These are phyloP conservation scores for Luperina testacea DNA, from an alignment of 2,888 invertebrate genomes.

Conservation along the genomic window DNA sequence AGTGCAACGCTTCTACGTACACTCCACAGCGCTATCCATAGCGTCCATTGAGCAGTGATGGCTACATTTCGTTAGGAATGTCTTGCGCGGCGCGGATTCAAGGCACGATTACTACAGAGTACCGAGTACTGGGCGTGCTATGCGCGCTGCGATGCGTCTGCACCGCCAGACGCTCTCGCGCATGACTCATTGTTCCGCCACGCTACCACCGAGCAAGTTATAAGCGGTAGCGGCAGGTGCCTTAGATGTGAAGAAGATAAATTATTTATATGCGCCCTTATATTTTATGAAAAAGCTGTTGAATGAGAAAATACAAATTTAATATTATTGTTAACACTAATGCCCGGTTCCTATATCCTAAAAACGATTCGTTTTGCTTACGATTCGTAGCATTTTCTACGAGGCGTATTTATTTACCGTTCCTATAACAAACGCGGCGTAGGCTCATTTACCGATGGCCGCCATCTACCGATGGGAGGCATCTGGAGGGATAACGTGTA, in stretches of 20 bases:
- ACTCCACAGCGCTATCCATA: constrained; percentile 10
- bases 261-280: background rate
- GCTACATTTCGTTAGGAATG: constrained; percentile 58
- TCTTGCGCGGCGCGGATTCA: constrained; percentile 58
- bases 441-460: too few relatives aligned
- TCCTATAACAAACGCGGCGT: too few relatives aligned
- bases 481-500: too few relatives aligned
- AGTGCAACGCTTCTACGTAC: constrained; percentile 43
- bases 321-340: background rate
- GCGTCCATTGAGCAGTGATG: constrained; percentile 51
- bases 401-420: too few relatives aligned
- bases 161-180: constrained; percentile 57
- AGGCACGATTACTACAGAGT: constrained; percentile 61
- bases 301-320: background rate
- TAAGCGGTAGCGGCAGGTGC: constrained; percentile 21
- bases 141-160: constrained; percentile 60
- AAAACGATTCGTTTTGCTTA: too few relatives aligned
- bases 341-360: too few relatives aligned
- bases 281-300: background rate
- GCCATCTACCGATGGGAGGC: too few relatives aligned
- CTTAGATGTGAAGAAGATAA: background rate
- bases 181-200: constrained; percentile 64
- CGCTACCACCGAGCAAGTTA: constrained; percentile 22
- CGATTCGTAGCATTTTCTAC: too few relatives aligned
- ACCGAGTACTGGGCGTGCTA: constrained; percentile 32